Conservation (phyloP, 1,140 invertebrate species). For the Caenorhabditis elegans region WBcel235 BX284602.5:4302001-4302500, state of each 20-base stretch:
- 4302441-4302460: too few species aligned
- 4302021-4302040: constrained; percentile 54
- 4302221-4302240: constrained; percentile 57
- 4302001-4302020: constrained; percentile 65
- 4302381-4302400: constrained; percentile 62
- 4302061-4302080: constrained; percentile 63
- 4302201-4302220: constrained; percentile 39
- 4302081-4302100: constrained; percentile 52
- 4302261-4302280: constrained; percentile 53
- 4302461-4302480: too few species aligned
- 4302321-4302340: constrained; percentile 50
- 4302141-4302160: constrained; percentile 66
- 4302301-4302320: constrained; percentile 41
- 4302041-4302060: constrained; percentile 60
- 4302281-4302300: constrained; percentile 46
- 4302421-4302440: too few species aligned
- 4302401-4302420: too few species aligned
- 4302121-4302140: constrained; percentile 56
- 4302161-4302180: constrained; percentile 63
- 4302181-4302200: constrained; percentile 55
- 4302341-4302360: constrained; percentile 53
- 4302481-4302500: too few species aligned
- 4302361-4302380: constrained; percentile 57
- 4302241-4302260: constrained; percentile 58
- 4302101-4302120: constrained; percentile 65